These are phyloP conservation scores for Micrasema longulum DNA, from an alignment of 1,140 invertebrate species.

Conservation along the genomic window DNA sequence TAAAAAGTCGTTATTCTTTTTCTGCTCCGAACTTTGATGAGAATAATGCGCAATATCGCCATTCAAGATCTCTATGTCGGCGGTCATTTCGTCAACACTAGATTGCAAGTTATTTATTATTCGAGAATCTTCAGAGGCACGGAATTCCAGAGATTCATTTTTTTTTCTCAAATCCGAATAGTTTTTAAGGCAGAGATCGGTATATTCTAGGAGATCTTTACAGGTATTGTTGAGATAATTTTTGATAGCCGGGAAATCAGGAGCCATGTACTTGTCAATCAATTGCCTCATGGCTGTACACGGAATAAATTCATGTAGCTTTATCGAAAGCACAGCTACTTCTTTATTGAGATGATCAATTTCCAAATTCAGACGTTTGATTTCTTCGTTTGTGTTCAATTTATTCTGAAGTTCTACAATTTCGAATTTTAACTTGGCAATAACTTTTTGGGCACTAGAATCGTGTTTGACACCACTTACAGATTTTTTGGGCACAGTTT, in stretches of 20 bases:
- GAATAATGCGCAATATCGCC: slow-evolving; percentile 72
- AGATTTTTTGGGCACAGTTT: slow-evolving; percentile 59
- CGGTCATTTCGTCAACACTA: slow-evolving; percentile 64
- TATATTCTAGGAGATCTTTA: slow-evolving; percentile 40
- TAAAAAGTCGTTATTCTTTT: slow-evolving; percentile 75
- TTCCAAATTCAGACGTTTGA: slow-evolving; percentile 56
- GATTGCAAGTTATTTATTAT: slow-evolving; percentile 61
- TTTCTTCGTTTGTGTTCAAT: slow-evolving; percentile 60
- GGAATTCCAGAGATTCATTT: slow-evolving; percentile 60
- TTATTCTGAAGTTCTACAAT: slow-evolving; percentile 64
- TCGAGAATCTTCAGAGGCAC: slow-evolving; percentile 62
- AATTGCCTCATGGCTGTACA: slow-evolving; percentile 35
- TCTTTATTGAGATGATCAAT: slow-evolving; percentile 56
- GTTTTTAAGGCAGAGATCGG: slow-evolving; percentile 58
- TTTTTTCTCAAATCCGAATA: slow-evolving; percentile 62
- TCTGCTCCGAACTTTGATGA: slow-evolving; percentile 73
- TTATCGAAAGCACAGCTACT: slow-evolving; percentile 35
- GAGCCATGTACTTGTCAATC: slow-evolving; percentile 58
- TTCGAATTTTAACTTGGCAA: slow-evolving; percentile 66
- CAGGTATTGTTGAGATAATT: slow-evolving; percentile 34
- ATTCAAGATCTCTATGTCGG: slow-evolving; percentile 70
- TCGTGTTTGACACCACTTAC: slow-evolving; percentile 58
- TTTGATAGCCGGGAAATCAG: slow-evolving; percentile 40
- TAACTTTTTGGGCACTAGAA: slow-evolving; percentile 68
- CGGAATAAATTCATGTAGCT: slow-evolving; percentile 10